Conservation (phyloP, 2,797 vertebrate genomes). For the Eupleurogrammus muticus region DNA sequence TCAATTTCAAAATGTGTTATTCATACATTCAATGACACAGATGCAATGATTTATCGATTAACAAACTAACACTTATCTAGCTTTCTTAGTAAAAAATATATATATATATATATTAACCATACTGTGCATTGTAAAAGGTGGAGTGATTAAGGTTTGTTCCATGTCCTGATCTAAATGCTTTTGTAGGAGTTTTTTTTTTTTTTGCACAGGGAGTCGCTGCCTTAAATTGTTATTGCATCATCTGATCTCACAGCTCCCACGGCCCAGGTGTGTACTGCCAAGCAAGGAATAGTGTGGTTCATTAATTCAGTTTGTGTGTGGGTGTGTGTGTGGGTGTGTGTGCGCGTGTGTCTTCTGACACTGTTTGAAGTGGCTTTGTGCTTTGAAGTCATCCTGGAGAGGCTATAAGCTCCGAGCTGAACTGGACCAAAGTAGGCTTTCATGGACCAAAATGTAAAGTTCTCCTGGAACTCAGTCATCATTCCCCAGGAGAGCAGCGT, state of each 20-base stretch:
- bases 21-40: slow-evolving; percentile 20
- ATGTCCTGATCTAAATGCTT: slow-evolving; percentile 47
- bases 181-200: slow-evolving; percentile 47
- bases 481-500: slow-evolving; percentile 26
- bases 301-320: slow-evolving; percentile 35
- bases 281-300: slow-evolving; percentile 13
- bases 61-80: not conserved
- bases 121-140: slow-evolving; percentile 19
- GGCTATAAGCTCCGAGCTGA: slow-evolving; percentile 57
- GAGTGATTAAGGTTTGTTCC: slow-evolving; percentile 16
- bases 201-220: slow-evolving; percentile 52
- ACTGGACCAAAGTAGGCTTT: slow-evolving; percentile 74
- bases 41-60: not conserved
- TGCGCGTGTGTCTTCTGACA: slow-evolving; percentile 53
- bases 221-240: slow-evolving; percentile 41
- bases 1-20: slow-evolving; percentile 1
- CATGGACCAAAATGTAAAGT: slow-evolving; percentile 48
- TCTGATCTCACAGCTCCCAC: slow-evolving; percentile 28
- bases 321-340: slow-evolving; percentile 11
- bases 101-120: too few species aligned
- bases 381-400: slow-evolving; percentile 81
- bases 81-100: not conserved
- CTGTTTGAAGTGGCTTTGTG: slow-evolving; percentile 82
- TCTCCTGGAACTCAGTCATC: slow-evolving; percentile 31
- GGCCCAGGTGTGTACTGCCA: slow-evolving; percentile 33